Conservation (phyloP, 2,888 invertebrate genomes). For the Nomada hirtipes region DNA sequence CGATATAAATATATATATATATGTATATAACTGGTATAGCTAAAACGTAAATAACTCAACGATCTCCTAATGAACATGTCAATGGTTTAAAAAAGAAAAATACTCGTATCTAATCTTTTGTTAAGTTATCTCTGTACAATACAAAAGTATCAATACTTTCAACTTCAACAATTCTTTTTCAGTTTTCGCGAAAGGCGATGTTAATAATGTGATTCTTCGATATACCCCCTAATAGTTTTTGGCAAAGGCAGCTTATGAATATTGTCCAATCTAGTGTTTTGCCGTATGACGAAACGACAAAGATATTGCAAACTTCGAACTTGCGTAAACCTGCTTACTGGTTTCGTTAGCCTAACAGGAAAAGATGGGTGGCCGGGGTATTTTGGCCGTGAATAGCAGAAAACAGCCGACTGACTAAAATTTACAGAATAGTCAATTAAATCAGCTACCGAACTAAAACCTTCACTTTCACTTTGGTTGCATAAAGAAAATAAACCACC, state of each 20-base stretch:
- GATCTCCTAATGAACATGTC: slow-evolving; percentile 13
- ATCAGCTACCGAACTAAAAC: slow-evolving; percentile 88
- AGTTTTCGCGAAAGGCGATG: neutral
- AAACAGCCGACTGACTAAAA: slow-evolving; percentile 89
- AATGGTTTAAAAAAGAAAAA: slow-evolving; percentile 13
- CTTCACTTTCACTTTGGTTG: slow-evolving; percentile 86
- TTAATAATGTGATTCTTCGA: slow-evolving; percentile 82
- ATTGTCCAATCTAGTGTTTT: slow-evolving; percentile 88
- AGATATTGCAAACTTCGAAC: slow-evolving; percentile 90
- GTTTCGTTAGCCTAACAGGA: slow-evolving; percentile 90
- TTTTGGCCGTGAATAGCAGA: slow-evolving; percentile 89
- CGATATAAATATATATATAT: slow-evolving; percentile 23
- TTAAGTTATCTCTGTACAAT: slow-evolving; percentile 16
- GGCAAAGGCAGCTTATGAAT: slow-evolving; percentile 90
- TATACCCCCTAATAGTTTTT: slow-evolving; percentile 86
- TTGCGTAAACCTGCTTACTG: slow-evolving; percentile 90
- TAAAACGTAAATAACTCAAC: slow-evolving; percentile 28
- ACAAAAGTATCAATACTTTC: slow-evolving; percentile 8
- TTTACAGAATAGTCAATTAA: slow-evolving; percentile 91
- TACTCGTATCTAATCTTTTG: slow-evolving; percentile 31
- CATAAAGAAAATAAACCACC: slow-evolving; percentile 88
- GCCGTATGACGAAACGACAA: slow-evolving; percentile 90
- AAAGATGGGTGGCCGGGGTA: slow-evolving; percentile 89
- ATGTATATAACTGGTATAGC: slow-evolving; percentile 7
- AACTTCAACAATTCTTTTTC: slow-evolving; percentile 6